Conservation (phyloP, 2,113 vertebrate species). For the Physeter macrocephalus region DNA sequence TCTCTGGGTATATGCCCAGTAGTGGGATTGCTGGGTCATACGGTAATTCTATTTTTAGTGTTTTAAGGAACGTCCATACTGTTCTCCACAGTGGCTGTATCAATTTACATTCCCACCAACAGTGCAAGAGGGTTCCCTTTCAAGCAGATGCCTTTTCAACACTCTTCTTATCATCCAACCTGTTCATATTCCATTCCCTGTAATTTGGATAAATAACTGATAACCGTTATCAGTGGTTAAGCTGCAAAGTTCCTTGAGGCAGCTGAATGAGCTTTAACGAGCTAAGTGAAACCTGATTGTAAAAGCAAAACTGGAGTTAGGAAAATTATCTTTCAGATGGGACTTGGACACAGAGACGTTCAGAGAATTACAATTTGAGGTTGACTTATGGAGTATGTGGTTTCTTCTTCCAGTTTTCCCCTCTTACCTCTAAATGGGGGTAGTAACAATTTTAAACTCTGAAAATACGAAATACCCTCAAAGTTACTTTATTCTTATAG, state of each 20-base stretch:
- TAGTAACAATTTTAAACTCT: slow-evolving; percentile 9
- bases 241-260: not conserved
- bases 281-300: not conserved
- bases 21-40: too few species aligned
- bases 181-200: not conserved
- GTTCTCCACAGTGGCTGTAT: too few species aligned
- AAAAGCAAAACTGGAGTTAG: not conserved
- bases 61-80: too few species aligned
- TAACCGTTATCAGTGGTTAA: not conserved
- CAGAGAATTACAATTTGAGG: not conserved
- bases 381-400: not conserved
- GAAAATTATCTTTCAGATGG: not conserved
- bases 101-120: too few species aligned
- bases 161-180: not conserved
- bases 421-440: not conserved
- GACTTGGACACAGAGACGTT: not conserved
- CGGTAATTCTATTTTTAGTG: too few species aligned
- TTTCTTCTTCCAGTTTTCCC: not conserved
- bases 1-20: too few species aligned
- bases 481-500: not conserved
- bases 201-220: not conserved
- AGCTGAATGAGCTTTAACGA: not conserved
- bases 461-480: not conserved
- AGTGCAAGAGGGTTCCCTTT: too few species aligned
- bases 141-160: not conserved